phyloP scores from a whole-genome alignment of 2,888 invertebrate species.

The Leucophora obtusa region DNA sequence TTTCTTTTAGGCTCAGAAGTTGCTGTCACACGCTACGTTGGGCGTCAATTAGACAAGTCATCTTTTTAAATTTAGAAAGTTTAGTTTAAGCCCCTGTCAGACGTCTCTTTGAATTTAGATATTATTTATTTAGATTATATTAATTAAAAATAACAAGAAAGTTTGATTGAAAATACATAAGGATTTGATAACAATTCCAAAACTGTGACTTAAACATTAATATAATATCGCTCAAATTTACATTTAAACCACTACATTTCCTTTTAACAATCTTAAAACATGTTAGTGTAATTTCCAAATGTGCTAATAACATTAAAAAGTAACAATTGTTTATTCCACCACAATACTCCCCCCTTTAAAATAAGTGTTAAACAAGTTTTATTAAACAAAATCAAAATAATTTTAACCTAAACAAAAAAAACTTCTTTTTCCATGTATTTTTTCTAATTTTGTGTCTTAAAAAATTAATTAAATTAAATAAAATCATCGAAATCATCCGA shows the following conservation, averaged over 20 bases:
- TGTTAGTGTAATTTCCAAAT: background rate
- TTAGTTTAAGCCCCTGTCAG: too few relatives aligned
- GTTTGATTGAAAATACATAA: too few relatives aligned
- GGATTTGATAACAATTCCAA: too few relatives aligned
- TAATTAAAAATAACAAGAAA: too few relatives aligned
- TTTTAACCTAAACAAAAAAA: slow-evolving; percentile 28
- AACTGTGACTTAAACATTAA: too few relatives aligned
- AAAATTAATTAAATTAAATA: slow-evolving; percentile 41
- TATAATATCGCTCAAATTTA: too few relatives aligned
- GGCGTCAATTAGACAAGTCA: too few relatives aligned
- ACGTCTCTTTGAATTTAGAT: too few relatives aligned
- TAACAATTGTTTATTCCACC: background rate
- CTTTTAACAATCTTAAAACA: background rate
- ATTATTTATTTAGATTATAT: too few relatives aligned
- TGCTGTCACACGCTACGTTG: too few relatives aligned
- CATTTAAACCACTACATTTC: background rate
- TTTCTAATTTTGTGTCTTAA: slow-evolving; percentile 70
- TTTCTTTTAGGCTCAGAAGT: too few relatives aligned
- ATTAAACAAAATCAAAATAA: slow-evolving; percentile 31
- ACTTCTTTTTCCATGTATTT: slow-evolving; percentile 64
- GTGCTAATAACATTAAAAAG: background rate
- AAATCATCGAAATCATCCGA: slow-evolving; percentile 52
- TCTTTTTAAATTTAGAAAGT: too few relatives aligned
- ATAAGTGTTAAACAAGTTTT: slow-evolving; percentile 13
- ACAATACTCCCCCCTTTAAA: background rate